Conservation (phyloP, 2,113 vertebrate species). For the Aldabrachelys gigantea region DNA sequence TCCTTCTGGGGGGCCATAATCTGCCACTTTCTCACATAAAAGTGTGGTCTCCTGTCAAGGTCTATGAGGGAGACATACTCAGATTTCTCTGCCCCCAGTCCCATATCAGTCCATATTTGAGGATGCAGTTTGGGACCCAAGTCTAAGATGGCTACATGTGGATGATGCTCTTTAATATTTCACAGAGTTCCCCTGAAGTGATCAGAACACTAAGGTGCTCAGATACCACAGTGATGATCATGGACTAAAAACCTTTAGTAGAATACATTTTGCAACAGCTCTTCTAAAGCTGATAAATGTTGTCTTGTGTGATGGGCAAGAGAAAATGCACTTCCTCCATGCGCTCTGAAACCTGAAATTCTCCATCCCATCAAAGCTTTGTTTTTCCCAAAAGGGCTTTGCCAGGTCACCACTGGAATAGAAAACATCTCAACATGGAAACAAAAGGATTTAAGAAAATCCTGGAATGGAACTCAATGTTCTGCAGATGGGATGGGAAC, state of each 20-base stretch:
- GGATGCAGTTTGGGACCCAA: too few species aligned
- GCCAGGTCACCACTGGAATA: not conserved
- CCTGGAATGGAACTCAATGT: not conserved
- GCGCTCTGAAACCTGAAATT: not conserved
- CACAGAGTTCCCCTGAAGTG: not conserved
- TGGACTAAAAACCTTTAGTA: not conserved
- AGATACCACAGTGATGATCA: not conserved
- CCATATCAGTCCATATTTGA: not conserved
- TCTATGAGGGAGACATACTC: not conserved
- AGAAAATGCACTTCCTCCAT: not conserved
- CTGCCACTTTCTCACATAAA: not conserved
- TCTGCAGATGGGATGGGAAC: not conserved
- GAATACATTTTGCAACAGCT: not conserved
- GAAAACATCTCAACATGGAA: not conserved
- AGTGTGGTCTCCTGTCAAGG: not conserved
- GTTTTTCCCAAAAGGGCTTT: not conserved
- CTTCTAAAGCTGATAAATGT: not conserved
- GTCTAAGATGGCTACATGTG: not conserved
- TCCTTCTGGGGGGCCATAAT: not conserved
- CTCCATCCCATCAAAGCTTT: not conserved
- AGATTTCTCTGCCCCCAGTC: not conserved
- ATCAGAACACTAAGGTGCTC: not conserved
- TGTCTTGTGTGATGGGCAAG: not conserved
- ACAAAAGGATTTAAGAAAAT: not conserved
- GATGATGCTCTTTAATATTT: not conserved